These are phyloP conservation scores for Channallabes apus DNA, from an alignment of 2,797 vertebrate genomes.

Conservation along the genomic window DNA sequence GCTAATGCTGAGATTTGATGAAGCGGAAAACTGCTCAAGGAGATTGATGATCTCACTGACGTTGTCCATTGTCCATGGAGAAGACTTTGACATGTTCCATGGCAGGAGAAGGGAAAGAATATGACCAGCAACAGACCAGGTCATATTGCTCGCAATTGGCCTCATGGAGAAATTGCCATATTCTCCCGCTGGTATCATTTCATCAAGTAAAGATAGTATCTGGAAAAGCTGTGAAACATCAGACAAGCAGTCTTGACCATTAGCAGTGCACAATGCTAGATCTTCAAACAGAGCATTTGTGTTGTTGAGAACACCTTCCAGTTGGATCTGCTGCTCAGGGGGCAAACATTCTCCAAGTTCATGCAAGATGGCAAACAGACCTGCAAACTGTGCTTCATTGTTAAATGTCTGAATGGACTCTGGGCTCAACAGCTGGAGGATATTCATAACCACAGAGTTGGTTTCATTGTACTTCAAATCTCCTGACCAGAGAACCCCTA, in stretches of 20 bases:
- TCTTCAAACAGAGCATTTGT: conserved; percentile 61
- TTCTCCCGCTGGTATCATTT: conserved; percentile 44
- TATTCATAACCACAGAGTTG: conserved; percentile 41
- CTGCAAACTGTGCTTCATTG: conserved; percentile 56
- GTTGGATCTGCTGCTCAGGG: conserved; percentile 52
- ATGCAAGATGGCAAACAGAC: conserved; percentile 57
- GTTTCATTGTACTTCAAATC: conserved; percentile 57
- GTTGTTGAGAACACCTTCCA: conserved; percentile 56
- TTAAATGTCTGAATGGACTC: conserved; percentile 53
- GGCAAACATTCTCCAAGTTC: conserved; percentile 63
- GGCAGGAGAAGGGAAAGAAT: conserved; percentile 65
- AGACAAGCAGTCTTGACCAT: conserved; percentile 62
- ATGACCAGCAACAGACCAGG: conserved; percentile 52
- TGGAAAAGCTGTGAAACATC: conserved; percentile 62
- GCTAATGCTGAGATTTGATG: conserved; percentile 58
- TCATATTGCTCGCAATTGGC: conserved; percentile 23
- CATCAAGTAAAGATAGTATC: conserved; percentile 58
- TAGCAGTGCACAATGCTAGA: conserved; percentile 56
- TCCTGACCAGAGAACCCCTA: conserved; percentile 59
- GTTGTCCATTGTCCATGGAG: conserved; percentile 45
- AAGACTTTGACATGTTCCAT: conserved; percentile 42
- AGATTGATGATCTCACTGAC: conserved; percentile 62
- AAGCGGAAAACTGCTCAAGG: conserved; percentile 58
- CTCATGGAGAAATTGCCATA: conserved; percentile 45
- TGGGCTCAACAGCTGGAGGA: conserved; percentile 63